phyloP scores from a whole-genome alignment of 2,888 invertebrate species.

The Thalpophila matura region DNA sequence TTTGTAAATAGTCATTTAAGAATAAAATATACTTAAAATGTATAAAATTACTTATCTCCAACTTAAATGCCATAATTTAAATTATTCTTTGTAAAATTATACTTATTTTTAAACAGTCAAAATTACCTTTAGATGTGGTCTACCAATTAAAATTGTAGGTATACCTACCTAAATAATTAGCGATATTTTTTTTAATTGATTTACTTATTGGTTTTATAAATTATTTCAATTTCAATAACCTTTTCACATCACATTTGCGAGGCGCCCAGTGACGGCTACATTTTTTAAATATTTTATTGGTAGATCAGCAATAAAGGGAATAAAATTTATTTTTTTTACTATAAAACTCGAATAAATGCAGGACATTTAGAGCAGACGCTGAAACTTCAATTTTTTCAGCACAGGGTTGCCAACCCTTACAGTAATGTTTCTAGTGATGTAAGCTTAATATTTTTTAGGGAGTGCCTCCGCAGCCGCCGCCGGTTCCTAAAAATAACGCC shows the following conservation, averaged over 20 bases:
- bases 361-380: conserved; percentile 16
- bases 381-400: background rate
- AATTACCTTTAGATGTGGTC: background rate
- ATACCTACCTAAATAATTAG: no score
- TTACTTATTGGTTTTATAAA: no score
- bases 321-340: conserved; percentile 30
- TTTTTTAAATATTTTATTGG: background rate
- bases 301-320: background rate
- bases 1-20: conserved; percentile 53
- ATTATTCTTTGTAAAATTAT: conserved; percentile 53
- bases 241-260: no score
- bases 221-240: no score
- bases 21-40: conserved; percentile 8
- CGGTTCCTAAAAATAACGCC: no score
- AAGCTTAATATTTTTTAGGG: no score
- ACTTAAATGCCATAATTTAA: conserved; percentile 62
- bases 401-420: no score
- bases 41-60: conserved; percentile 30
- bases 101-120: conserved; percentile 24
- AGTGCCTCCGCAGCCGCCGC: no score
- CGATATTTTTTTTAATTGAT: no score
- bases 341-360: conserved; percentile 23
- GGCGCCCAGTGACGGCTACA: no score
- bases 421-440: no score
- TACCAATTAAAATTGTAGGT: background rate